A percentile compares a stretch with the other conserved stretches of the same genome.
phyloP scores from a whole-genome alignment of 2,113 vertebrate species.

The Entosphenus tridentatus region DNA sequence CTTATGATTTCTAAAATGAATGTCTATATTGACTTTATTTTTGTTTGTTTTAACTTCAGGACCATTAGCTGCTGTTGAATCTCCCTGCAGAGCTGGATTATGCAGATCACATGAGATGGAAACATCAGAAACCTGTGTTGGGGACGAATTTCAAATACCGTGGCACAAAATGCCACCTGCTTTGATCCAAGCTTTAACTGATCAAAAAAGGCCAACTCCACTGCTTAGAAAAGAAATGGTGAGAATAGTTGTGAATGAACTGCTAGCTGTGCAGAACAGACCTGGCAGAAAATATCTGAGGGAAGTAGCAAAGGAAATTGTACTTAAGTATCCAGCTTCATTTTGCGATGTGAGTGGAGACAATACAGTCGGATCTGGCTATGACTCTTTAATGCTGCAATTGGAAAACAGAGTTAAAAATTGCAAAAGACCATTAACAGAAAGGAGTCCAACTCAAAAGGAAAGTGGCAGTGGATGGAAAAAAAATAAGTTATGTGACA shows the following conservation, averaged over 20 bases:
- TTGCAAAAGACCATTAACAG: background rate
- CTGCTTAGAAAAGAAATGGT: conserved; percentile 9
- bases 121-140: background rate
- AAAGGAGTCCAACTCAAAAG: too few species aligned
- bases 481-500: conserved; percentile 5
- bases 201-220: conserved; percentile 9
- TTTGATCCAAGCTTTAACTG: background rate
- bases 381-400: conserved; percentile 10
- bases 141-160: conserved; percentile 2
- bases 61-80: too few species aligned
- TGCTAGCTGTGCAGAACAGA: background rate
- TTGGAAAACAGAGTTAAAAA: conserved; percentile 10
- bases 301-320: conserved; percentile 8
- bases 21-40: background rate
- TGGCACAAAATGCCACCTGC: background rate
- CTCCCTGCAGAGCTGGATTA: too few species aligned
- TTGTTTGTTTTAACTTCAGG: too few species aligned
- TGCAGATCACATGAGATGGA: too few species aligned
- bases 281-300: conserved; percentile 9
- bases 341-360: conserved; percentile 8
- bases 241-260: background rate
- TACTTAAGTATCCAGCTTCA: conserved; percentile 8
- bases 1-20: background rate
- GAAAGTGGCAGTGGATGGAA: background rate
- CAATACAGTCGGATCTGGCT: conserved; percentile 5